Percentiles rank a stretch among this genome's conserved stretches.
Evolutionary conservation across 2,888 invertebrate genomes (phyloP).

Genomic region (Hylaea fasciaria): DNA sequence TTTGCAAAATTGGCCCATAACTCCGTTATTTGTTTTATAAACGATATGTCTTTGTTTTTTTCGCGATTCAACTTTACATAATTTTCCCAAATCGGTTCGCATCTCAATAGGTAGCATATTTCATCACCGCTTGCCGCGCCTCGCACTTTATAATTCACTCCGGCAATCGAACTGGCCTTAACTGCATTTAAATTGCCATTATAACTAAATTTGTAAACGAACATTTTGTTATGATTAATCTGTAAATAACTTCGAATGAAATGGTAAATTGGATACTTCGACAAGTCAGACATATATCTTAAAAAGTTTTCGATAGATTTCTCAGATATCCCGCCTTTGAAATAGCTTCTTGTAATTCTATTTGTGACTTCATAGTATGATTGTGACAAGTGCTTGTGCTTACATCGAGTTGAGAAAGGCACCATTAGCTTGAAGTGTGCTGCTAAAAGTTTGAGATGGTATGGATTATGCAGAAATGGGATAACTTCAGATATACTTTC

Average conservation of each 20-base stretch:
- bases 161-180: slow-evolving; percentile 63
- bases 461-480: slow-evolving; percentile 70
- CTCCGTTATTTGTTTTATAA: slow-evolving; percentile 68
- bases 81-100: slow-evolving; percentile 70
- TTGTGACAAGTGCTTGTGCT: slow-evolving; percentile 58
- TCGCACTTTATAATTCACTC: slow-evolving; percentile 55
- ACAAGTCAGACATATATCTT: slow-evolving; percentile 74
- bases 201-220: slow-evolving; percentile 79
- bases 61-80: slow-evolving; percentile 61
- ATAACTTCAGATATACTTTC: slow-evolving; percentile 78
- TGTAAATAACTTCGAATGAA: slow-evolving; percentile 63
- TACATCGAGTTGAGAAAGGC: slow-evolving; percentile 70
- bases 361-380: slow-evolving; percentile 58
- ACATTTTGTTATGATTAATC: slow-evolving; percentile 54
- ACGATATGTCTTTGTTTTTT: slow-evolving; percentile 59
- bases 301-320: slow-evolving; percentile 63
- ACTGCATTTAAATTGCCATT: slow-evolving; percentile 70
- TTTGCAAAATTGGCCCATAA: slow-evolving; percentile 83
- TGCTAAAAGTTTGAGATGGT: slow-evolving; percentile 62
- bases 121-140: slow-evolving; percentile 81
- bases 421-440: slow-evolving; percentile 71
- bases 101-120: slow-evolving; percentile 77
- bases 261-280: slow-evolving; percentile 74
- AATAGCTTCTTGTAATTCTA: slow-evolving; percentile 68
- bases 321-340: slow-evolving; percentile 59